Base-by-base conservation (phyloP, 2,113 vertebrate species). In the Cromileptes altivelis region DNA sequence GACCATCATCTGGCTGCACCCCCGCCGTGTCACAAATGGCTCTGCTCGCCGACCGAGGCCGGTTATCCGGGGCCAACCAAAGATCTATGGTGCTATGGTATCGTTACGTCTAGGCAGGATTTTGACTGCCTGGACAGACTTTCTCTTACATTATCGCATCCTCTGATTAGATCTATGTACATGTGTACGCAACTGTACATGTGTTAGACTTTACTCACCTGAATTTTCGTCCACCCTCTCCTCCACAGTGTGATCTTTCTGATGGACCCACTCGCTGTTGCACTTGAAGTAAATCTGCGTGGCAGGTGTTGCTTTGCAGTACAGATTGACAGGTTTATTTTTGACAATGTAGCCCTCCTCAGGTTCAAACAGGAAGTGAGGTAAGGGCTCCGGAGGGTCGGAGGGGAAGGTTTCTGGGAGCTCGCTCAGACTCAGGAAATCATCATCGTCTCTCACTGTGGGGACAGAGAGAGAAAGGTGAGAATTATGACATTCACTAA, bases 281-380 rank as follows among this genome's bases (percentile, higher is more conserved):
- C 98, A 99, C 88, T 99, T 99, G 86, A 99, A 99, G 94, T 99
- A 99, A 89, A 99, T 99, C 92, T 99, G 98, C 0, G 97, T 98
- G 89, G 98, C 98, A 0, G 98, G 98, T 19, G 97, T 98, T 0
- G 98, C 98, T 92, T 97, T 98, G 94, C 98, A 99, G 86, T 97
- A 97, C 25, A 99, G 95, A 88, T 97, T 99, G 81, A 98, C 97
- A 0, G 97, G 97, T 84, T 98, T 98, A 79, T 97, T 98, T 94
- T 98, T 98, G 86, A 99, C 97, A 37, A 99, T 99, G 86, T 99
- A 99, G 80, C 97, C 97, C 85, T 99, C 98, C 80, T 98, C 97
- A 0, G 98, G 98, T 76, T 99, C 98, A 0, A 97, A 97, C 68
- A 99, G 96, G 91, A 99, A 99, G 90, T 98, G 97, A 15, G 98